Evolutionary conservation across 2,888 invertebrate genomes (phyloP).

Genomic region (Conistra vaccinii): DNA sequence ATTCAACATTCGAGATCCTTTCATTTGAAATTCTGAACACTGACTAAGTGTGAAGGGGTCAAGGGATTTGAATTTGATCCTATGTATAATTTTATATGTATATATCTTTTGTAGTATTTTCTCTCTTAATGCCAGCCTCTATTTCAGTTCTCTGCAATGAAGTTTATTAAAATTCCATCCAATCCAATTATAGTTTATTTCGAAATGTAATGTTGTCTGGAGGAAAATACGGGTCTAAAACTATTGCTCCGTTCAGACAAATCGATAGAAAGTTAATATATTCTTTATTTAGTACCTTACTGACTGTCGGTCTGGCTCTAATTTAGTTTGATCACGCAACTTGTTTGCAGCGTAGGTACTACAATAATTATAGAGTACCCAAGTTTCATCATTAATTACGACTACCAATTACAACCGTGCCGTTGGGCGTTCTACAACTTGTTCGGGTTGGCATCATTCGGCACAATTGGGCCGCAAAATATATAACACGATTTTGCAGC

Average conservation of each 20-base stretch:
- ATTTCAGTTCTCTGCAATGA: no score
- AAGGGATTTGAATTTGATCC: background rate
- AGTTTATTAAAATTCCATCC: background rate
- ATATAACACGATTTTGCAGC: background rate
- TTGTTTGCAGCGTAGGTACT: background rate
- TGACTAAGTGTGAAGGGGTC: background rate
- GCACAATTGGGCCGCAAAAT: background rate
- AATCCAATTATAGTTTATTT: constrained; percentile 4
- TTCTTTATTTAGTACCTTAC: constrained; percentile 11
- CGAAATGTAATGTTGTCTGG: no score
- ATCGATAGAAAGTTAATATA: constrained; percentile 7
- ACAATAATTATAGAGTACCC: background rate
- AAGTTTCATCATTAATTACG: constrained; percentile 5
- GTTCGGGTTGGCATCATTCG: background rate
- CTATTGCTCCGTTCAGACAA: background rate
- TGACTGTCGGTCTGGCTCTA: background rate
- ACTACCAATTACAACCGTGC: background rate
- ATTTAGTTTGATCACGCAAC: constrained; percentile 2
- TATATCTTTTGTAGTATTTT: background rate
- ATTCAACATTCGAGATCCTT: constrained; percentile 7
- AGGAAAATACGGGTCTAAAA: constrained; percentile 9
- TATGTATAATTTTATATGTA: background rate
- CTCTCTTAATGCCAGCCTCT: background rate
- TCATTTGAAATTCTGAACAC: constrained; percentile 6
- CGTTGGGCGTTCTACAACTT: background rate